Conservation (phyloP, 2,888 invertebrate genomes). For the Cryptocephalus primarius region DNA sequence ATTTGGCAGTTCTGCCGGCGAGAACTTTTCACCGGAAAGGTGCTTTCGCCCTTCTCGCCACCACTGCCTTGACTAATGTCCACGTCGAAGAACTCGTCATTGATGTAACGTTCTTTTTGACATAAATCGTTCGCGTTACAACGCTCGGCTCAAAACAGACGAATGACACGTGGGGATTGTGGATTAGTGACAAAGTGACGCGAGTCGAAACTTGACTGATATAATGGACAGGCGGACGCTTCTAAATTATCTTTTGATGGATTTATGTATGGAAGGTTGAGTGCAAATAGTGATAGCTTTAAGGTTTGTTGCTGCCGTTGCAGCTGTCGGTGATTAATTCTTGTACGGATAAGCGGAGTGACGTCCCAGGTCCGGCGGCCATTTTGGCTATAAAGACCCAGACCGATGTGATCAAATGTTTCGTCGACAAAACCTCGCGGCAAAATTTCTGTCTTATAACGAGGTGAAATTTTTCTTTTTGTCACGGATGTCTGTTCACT, state of each 20-base stretch:
- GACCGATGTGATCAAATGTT: too few species aligned
- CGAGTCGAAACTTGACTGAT: conserved; percentile 15
- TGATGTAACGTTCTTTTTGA: conserved; percentile 10
- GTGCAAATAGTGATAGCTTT: conserved; percentile 19
- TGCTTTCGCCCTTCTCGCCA: too few species aligned
- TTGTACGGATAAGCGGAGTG: not conserved
- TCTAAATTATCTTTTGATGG: conserved; percentile 18
- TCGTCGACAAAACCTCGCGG: too few species aligned
- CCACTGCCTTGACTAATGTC: conserved; percentile 10
- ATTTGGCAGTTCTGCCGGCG: too few species aligned
- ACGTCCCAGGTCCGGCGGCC: not conserved
- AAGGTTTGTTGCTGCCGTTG: conserved; percentile 7
- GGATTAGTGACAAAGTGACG: conserved; percentile 17
- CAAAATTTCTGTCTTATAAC: too few species aligned
- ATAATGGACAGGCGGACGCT: conserved; percentile 15
- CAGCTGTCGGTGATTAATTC: not conserved
- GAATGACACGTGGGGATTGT: conserved; percentile 10
- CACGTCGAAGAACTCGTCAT: conserved; percentile 9
- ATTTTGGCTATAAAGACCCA: too few species aligned
- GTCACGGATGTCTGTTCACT: too few species aligned
- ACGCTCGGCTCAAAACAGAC: conserved; percentile 6
- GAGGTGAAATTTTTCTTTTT: too few species aligned
- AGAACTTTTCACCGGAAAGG: too few species aligned
- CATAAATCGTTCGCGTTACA: conserved; percentile 7
- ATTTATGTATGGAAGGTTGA: conserved; percentile 19